phyloP scores from a whole-genome alignment of 2,797 vertebrate species.

The Channa striata region DNA sequence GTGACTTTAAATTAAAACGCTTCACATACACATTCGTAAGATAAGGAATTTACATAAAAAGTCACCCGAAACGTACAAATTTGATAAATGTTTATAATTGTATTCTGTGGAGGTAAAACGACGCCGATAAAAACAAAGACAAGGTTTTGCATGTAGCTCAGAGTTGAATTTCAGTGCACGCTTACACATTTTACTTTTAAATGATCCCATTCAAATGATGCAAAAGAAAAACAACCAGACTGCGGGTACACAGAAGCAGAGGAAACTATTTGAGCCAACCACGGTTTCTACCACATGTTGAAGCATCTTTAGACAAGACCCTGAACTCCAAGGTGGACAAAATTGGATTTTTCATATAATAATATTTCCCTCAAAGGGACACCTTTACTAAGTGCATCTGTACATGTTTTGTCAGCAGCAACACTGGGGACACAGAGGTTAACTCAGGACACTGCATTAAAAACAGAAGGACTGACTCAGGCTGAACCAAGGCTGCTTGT shows the following conservation, averaged over 20 bases:
- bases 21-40: not conserved
- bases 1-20: not conserved
- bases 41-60: too few relatives aligned
- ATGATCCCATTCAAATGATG: conserved; percentile 35
- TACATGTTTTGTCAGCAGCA: not conserved
- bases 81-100: too few relatives aligned
- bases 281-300: too few relatives aligned
- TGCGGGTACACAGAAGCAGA: too few relatives aligned
- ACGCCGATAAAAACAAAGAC: not conserved
- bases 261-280: not conserved
- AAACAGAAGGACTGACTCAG: not conserved
- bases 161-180: not conserved
- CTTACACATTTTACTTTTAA: conserved; percentile 48
- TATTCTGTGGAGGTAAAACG: not conserved
- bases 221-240: not conserved
- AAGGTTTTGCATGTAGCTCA: not conserved
- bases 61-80: too few relatives aligned
- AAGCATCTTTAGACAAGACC: too few relatives aligned
- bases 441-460: not conserved
- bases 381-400: not conserved
- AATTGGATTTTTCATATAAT: too few relatives aligned
- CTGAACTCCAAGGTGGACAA: too few relatives aligned
- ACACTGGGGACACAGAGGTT: not conserved
- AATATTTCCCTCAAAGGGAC: too few relatives aligned
- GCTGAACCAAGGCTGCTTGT: not conserved